Conservation (phyloP, 1,140 invertebrate genomes). For the Drosophila murphyi region DNA sequence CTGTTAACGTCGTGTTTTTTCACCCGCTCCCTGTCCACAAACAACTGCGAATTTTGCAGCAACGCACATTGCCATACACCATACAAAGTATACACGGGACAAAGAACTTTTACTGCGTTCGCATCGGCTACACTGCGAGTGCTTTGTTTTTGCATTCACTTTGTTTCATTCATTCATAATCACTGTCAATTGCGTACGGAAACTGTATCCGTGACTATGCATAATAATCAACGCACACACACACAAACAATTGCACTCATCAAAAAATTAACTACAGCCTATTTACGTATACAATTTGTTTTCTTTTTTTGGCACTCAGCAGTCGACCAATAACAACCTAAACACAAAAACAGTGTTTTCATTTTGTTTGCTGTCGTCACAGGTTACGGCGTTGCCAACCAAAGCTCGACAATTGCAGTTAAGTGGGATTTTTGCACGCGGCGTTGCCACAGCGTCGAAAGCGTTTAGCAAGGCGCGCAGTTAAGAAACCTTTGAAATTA, state of each 20-base stretch:
- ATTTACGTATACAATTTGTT: slow-evolving; percentile 33
- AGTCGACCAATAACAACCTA: slow-evolving; percentile 13
- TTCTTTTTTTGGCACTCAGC: slow-evolving; percentile 13
- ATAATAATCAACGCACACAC: slow-evolving; percentile 29
- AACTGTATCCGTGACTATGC: slow-evolving; percentile 32
- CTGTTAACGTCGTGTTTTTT: slow-evolving; percentile 56
- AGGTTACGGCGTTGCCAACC: slow-evolving; percentile 43
- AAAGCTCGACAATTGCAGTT: slow-evolving; percentile 26
- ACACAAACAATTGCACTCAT: neutral
- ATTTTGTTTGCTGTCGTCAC: slow-evolving; percentile 47
- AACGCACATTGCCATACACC: slow-evolving; percentile 11
- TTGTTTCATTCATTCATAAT: slow-evolving; percentile 5
- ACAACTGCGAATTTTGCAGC: slow-evolving; percentile 45
- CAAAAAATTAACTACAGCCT: slow-evolving; percentile 32
- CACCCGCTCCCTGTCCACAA: slow-evolving; percentile 49
- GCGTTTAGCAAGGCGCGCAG: neutral
- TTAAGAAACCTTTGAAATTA: neutral
- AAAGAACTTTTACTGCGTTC: slow-evolving; percentile 53
- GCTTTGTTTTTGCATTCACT: slow-evolving; percentile 34
- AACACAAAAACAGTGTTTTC: slow-evolving; percentile 38
- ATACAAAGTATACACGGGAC: slow-evolving; percentile 9
- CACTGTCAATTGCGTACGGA: slow-evolving; percentile 34
- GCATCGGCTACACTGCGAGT: slow-evolving; percentile 19
- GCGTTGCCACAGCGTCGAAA: slow-evolving; percentile 26
- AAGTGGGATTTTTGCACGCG: slow-evolving; percentile 19